Conservation (phyloP, 2,888 invertebrate species). For the Drosophila neotestacea region DNA sequence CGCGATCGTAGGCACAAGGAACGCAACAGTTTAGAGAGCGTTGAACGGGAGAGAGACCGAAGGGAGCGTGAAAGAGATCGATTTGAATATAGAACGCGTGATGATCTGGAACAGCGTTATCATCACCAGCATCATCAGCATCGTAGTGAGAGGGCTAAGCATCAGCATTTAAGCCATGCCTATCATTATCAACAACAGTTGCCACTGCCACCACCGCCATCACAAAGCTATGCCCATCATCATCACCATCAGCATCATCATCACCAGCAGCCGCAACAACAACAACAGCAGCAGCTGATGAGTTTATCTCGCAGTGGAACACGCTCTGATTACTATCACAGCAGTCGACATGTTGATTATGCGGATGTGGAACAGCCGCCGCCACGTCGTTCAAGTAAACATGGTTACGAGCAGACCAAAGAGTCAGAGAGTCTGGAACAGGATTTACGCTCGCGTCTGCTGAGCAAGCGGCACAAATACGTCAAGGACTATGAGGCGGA, state of each 20-base stretch:
- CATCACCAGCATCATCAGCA: slow-evolving; percentile 63
- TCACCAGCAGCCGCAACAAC: slow-evolving; percentile 59
- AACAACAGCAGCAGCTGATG: slow-evolving; percentile 47
- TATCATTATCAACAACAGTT: slow-evolving; percentile 29
- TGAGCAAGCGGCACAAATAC: slow-evolving; percentile 90
- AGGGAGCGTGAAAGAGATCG: slow-evolving; percentile 75
- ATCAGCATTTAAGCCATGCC: slow-evolving; percentile 38
- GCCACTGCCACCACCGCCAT: slow-evolving; percentile 23
- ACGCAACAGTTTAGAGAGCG: slow-evolving; percentile 47
- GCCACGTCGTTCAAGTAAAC: slow-evolving; percentile 70
- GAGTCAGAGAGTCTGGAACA: slow-evolving; percentile 89
- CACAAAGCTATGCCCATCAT: slow-evolving; percentile 53
- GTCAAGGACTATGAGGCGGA: slow-evolving; percentile 86
- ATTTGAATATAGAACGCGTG: slow-evolving; percentile 78
- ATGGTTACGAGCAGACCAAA: slow-evolving; percentile 65
- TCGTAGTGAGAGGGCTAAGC: slow-evolving; percentile 62
- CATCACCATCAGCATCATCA: slow-evolving; percentile 57
- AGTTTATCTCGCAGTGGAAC: slow-evolving; percentile 46
- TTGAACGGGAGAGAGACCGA: slow-evolving; percentile 61
- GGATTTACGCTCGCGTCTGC: slow-evolving; percentile 90
- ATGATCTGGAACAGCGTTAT: slow-evolving; percentile 66
- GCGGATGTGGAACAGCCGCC: slow-evolving; percentile 59
- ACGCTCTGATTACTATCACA: slow-evolving; percentile 61
- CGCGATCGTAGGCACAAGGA: slow-evolving; percentile 85
- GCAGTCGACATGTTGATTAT: slow-evolving; percentile 67